phyloP scores from a whole-genome alignment of 2,797 vertebrate genomes.

The Hemibagrus guttatus region DNA sequence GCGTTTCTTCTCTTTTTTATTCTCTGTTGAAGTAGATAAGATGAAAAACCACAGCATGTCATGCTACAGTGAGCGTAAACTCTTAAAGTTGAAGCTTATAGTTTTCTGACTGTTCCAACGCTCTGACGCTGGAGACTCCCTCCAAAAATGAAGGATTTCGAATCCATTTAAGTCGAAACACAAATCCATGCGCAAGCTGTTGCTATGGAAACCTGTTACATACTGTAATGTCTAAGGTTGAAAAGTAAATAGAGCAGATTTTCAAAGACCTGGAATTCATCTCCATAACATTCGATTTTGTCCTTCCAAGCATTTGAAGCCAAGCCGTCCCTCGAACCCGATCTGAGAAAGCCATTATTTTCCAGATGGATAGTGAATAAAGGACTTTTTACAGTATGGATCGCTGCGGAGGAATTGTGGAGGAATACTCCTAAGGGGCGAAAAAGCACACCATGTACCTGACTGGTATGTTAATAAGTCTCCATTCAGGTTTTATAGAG shows the following conservation, averaged over 20 bases:
- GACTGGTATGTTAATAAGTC: constrained; percentile 43
- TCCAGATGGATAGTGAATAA: constrained; percentile 38
- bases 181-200: background rate
- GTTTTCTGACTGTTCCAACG: background rate
- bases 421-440: constrained; percentile 5
- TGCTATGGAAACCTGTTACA: background rate
- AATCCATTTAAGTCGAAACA: background rate
- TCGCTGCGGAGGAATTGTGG: background rate
- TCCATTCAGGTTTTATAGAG: constrained; percentile 29
- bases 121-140: background rate
- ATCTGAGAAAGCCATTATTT: constrained; percentile 29
- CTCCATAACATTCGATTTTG: background rate
- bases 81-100: too few species aligned
- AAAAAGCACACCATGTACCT: constrained; percentile 34
- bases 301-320: constrained; percentile 10
- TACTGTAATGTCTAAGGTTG: background rate
- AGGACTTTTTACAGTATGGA: constrained; percentile 12
- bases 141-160: background rate
- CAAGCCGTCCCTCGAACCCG: background rate
- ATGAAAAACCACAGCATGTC: too few species aligned
- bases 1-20: background rate
- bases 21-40: too few species aligned
- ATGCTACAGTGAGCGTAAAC: too few species aligned
- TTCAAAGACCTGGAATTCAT: background rate
- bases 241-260: constrained; percentile 2